Percentiles rank a stretch among this genome's conserved stretches.
phyloP scores from a whole-genome alignment of 2,888 invertebrate species.

The Melanchra persicariae region DNA sequence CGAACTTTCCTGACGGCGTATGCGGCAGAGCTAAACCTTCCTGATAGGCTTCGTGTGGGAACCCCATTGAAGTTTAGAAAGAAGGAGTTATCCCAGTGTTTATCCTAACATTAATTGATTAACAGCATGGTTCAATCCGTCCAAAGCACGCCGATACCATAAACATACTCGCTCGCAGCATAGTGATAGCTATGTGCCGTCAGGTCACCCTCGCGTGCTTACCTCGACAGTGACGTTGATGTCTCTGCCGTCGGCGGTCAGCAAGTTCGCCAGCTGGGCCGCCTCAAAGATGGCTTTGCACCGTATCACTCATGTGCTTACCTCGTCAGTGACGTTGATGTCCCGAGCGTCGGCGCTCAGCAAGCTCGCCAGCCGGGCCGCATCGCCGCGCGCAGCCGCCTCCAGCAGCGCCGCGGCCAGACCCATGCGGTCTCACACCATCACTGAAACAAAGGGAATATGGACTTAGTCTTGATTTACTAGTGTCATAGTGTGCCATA shows the following conservation, averaged over 20 bases:
- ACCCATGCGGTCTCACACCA: conserved; percentile 89
- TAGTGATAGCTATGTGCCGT: background rate
- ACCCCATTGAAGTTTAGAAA: no score
- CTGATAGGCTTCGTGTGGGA: no score
- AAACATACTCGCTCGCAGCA: background rate
- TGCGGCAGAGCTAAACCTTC: no score
- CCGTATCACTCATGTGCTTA: conserved; percentile 70
- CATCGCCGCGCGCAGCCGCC: conserved; percentile 95
- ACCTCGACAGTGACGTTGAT: conserved; percentile 94
- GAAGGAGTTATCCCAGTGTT: no score
- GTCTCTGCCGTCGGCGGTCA: conserved; percentile 93
- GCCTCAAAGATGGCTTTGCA: conserved; percentile 88
- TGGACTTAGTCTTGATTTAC: background rate
- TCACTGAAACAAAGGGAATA: conserved; percentile 76
- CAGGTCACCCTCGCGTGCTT: conserved; percentile 32
- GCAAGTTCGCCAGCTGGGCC: conserved; percentile 93
- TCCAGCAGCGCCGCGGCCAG: conserved; percentile 94
- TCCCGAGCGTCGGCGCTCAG: conserved; percentile 93
- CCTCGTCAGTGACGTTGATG: conserved; percentile 94
- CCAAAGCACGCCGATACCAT: background rate
- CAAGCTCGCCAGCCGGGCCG: conserved; percentile 93
- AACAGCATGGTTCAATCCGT: background rate
- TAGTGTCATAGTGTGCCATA: no score
- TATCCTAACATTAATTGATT: background rate
- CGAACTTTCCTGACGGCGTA: no score